Percentiles rank a stretch among this genome's conserved stretches.
phyloP scores from a whole-genome alignment of 2,113 vertebrate genomes.

The Bungarus multicinctus region DNA sequence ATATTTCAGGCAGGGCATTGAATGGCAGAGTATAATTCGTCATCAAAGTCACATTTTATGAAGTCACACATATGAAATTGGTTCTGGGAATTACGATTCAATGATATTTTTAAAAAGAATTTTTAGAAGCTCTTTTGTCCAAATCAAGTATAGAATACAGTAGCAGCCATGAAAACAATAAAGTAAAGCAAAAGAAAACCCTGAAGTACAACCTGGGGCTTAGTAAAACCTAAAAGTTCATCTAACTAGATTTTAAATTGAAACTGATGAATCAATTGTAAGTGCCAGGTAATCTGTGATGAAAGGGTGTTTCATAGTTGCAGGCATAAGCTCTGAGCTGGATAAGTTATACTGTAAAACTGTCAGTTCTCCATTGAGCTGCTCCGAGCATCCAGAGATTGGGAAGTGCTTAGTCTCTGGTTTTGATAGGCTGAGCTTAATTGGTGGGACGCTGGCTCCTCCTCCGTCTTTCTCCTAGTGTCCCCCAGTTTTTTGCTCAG shows the following conservation, averaged over 20 bases:
- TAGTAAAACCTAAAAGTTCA: not conserved
- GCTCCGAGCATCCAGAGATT: too few relatives aligned
- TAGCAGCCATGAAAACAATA: not conserved
- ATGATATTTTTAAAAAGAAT: not conserved
- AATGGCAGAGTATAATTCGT: not conserved
- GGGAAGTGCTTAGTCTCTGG: too few relatives aligned
- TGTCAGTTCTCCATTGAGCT: too few relatives aligned
- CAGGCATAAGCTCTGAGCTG: constrained; percentile 31
- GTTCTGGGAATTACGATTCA: not conserved
- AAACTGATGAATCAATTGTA: not conserved
- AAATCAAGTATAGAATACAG: not conserved
- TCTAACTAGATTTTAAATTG: not conserved
- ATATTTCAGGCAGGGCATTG: not conserved
- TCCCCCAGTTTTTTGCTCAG: too few relatives aligned
- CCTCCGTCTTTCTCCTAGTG: too few relatives aligned
- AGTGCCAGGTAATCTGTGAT: not conserved
- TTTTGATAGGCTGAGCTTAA: too few relatives aligned
- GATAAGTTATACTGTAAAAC: constrained; percentile 33
- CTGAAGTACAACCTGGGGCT: not conserved
- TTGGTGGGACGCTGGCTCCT: too few relatives aligned
- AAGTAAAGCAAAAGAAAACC: not conserved
- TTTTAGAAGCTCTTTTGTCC: not conserved
- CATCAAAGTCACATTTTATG: not conserved
- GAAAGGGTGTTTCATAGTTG: not conserved
- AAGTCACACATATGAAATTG: not conserved